Evolutionary conservation across 2,113 vertebrate species (phyloP), one percentile per base, ranked within the genome.

Genomic region (Polyodon spathula): DNA sequence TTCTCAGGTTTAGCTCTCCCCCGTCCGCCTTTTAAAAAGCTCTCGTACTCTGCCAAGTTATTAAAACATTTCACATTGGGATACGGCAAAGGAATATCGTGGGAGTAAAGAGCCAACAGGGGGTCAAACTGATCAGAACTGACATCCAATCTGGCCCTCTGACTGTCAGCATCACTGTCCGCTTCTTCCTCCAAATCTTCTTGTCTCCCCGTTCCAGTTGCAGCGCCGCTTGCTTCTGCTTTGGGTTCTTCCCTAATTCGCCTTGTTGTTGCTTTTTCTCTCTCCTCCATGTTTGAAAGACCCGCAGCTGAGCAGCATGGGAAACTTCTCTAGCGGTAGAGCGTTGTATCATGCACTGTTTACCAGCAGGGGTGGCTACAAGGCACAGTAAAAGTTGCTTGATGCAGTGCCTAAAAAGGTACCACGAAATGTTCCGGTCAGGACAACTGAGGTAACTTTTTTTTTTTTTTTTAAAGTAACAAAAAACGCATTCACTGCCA

Each of bases 31-130:
- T 81, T 86, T 67, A 87, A 68, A 6, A 94, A 94, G 75, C 89
- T 89, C 76, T 93, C 91, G 64, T 96, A 97, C 54, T 88, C 90
- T 0, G 94, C 88, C 59, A 97, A 75, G 73, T 97, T 96, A 79
- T 96, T 95, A 63, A 96, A 94, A 75, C 89, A 91, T 53, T 81
- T 90, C 9, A 90, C 80, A n/a, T 88, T 78, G 0, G 93, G 93
- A 55, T 79, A 92, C 2, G 93, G 93, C 4, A 97, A 75, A 15
- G 78, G 76, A 1, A 88, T 82, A 2, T 68, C n/a, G 0, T 89
- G 72, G 0, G 89, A 84, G 63, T 97, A 96, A 40, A 97, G 65
- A 5, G 93, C 93, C 63, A 88, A 57, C 39, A 93, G 77, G 1
- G 94, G 93, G 72, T 97, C 89, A 61, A 97, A 97, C 43, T 67